Evolutionary conservation across 2,797 vertebrate genomes (phyloP), one percentile per base, ranked within the genome.

Genomic region (Orestias chungarensis): DNA sequence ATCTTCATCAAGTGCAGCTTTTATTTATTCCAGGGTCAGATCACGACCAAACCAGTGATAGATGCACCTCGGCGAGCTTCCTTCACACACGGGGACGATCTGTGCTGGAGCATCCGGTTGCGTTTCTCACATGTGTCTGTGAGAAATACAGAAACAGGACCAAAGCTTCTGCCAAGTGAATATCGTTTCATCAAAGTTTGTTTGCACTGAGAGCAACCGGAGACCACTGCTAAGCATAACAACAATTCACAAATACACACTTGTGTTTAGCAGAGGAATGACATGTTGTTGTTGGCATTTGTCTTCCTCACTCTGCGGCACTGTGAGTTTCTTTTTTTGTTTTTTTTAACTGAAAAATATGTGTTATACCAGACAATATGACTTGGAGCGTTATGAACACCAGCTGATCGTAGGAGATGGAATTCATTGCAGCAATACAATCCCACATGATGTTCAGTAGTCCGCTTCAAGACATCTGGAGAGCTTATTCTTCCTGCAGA

Each of bases 251-350:
- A 78, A 82, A 82, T 42, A 79, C 70, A 74, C 70, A 73, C 25
- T 64, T 27, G 69, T 76, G 70, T 80, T 68, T 49, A 68, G 46
- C 66, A 47, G 66, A 64, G 47, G 7, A 78, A 33, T 75, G 50
- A 81, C 69, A 73, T 81, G 76, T 82, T 87, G 54, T 80, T 64
- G 50, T 84, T 88, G 81, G 74, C 62, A 4, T 71, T 61, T 43
- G 15, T 70, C 23, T 40, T 68, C 44, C 40, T 66, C 38, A 59
- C 52, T 73, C 76, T 78, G 31, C 61, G 62, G 35, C 40, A 31
- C 67, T 64, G 68, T 50, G 35, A 75, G 62, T 61, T 77, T 70
- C 72, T 70, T 70, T 20, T 64, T 23, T 66, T 75, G 67, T 73
- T 18, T 67, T 27, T 55, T 35, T 61, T 38, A 27, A 4, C 15